phyloP scores from a whole-genome alignment of 2,113 vertebrate genomes.

The Xenopus borealis region DNA sequence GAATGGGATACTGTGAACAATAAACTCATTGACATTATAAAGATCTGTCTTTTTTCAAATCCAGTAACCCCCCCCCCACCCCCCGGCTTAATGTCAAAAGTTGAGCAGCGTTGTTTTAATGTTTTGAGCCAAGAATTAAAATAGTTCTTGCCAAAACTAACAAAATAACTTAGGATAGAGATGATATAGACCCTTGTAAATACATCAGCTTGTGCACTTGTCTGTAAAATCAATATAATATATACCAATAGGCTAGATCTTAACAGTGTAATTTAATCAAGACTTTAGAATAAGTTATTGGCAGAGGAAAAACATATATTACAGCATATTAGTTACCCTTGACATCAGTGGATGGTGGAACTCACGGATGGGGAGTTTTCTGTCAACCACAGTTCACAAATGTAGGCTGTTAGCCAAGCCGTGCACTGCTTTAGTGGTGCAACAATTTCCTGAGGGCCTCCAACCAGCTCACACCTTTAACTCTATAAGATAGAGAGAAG shows the following conservation, averaged over 20 bases:
- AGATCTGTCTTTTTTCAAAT: slow-evolving; percentile 49
- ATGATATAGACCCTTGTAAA: slow-evolving; percentile 57
- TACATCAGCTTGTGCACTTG: slow-evolving; percentile 53
- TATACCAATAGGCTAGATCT: slow-evolving; percentile 17
- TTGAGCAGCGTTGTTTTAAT: slow-evolving; percentile 55
- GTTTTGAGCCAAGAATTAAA: slow-evolving; percentile 59
- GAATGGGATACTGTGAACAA: slow-evolving; percentile 48
- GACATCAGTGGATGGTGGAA: slow-evolving; percentile 82
- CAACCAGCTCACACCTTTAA: slow-evolving; percentile 56
- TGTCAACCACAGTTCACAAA: slow-evolving; percentile 63
- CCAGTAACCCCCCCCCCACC: background rate
- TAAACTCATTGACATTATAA: slow-evolving; percentile 58
- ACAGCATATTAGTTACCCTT: slow-evolving; percentile 68
- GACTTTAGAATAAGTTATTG: slow-evolving; percentile 46
- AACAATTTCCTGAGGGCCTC: slow-evolving; percentile 53
- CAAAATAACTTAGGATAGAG: slow-evolving; percentile 61
- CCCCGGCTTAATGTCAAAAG: slow-evolving; percentile 54
- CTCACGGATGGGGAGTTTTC: slow-evolving; percentile 67
- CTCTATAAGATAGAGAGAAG: slow-evolving; percentile 53
- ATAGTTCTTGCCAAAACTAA: slow-evolving; percentile 62
- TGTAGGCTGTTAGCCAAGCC: slow-evolving; percentile 81
- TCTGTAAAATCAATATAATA: slow-evolving; percentile 58
- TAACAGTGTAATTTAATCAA: slow-evolving; percentile 57
- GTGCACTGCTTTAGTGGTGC: slow-evolving; percentile 71
- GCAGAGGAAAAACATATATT: slow-evolving; percentile 40